Percentiles rank a stretch among this genome's conserved stretches.
Conservation (phyloP, 1,140 invertebrate genomes). For the Geopemphigus sp. region DNA sequence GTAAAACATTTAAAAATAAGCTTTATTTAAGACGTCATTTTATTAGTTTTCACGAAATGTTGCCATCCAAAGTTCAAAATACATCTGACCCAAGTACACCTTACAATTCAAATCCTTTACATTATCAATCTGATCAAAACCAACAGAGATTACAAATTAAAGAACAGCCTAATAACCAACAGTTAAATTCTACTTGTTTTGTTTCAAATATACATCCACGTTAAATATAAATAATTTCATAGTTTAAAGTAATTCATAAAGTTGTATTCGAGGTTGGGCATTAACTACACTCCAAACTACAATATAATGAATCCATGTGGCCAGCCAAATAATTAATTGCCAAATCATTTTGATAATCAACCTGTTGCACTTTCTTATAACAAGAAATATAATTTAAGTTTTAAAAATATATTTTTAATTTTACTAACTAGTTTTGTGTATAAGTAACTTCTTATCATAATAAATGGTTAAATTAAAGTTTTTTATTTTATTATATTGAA, state of each 20-base stretch:
- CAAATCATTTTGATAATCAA: no score
- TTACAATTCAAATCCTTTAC: conserved; percentile 14
- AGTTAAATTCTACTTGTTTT: conserved; percentile 38
- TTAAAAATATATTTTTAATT: no score
- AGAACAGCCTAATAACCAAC: conserved; percentile 25
- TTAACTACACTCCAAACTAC: no score
- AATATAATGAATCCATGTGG: no score
- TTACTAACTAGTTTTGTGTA: no score
- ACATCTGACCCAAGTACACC: conserved; percentile 14
- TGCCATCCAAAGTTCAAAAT: conserved; percentile 53
- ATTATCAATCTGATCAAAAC: conserved; percentile 22
- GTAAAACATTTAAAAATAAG: conserved; percentile 75
- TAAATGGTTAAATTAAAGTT: no score
- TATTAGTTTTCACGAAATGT: conserved; percentile 61
- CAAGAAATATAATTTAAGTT: no score
- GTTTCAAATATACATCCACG: conserved; percentile 22
- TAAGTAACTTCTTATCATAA: no score
- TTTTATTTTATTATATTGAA: no score
- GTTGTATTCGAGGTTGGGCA: not conserved
- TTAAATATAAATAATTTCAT: conserved; percentile 15
- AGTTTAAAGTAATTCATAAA: not conserved
- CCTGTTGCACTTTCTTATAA: no score
- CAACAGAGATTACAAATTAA: conserved; percentile 30
- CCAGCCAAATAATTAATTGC: no score
- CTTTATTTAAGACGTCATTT: conserved; percentile 72